These are phyloP conservation scores for Lasioglossum lativentre DNA, from an alignment of 2,888 invertebrate genomes.

Conservation along the genomic window DNA sequence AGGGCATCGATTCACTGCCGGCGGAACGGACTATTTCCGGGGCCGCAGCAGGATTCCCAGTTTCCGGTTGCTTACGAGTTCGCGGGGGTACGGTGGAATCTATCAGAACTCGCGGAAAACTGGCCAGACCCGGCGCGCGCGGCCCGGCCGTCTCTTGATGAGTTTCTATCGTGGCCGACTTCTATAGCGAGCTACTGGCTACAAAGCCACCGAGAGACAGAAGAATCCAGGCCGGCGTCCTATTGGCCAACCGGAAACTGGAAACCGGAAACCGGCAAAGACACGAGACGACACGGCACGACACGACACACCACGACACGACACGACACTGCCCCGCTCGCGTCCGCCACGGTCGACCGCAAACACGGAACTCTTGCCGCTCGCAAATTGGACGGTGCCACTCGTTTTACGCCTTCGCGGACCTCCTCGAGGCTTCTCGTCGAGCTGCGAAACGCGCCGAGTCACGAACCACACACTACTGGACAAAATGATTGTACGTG, in stretches of 20 bases:
- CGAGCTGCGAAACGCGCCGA: slow-evolving; percentile 15
- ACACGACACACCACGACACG: too few relatives aligned
- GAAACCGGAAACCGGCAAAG: slow-evolving; percentile 39
- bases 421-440: slow-evolving; percentile 20
- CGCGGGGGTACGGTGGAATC: not conserved
- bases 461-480: not conserved
- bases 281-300: not conserved
- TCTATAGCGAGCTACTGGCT: not conserved
- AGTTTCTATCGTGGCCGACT: slow-evolving; percentile 42
- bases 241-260: slow-evolving; percentile 15
- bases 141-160: slow-evolving; percentile 40
- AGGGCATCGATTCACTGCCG: slow-evolving; percentile 8
- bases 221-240: slow-evolving; percentile 39
- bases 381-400: slow-evolving; percentile 50
- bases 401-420: slow-evolving; percentile 29
- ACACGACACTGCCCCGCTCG: not conserved
- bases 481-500: not conserved
- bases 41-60: not conserved
- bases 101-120: slow-evolving; percentile 13
- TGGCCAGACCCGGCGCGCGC: not conserved
- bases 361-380: slow-evolving; percentile 39
- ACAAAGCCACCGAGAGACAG: slow-evolving; percentile 34
- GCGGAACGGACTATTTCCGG: not conserved
- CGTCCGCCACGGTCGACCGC: slow-evolving; percentile 45
- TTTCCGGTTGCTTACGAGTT: not conserved